Conservation (phyloP, 2,888 invertebrate species). For the Drosophila melanosoma region DNA sequence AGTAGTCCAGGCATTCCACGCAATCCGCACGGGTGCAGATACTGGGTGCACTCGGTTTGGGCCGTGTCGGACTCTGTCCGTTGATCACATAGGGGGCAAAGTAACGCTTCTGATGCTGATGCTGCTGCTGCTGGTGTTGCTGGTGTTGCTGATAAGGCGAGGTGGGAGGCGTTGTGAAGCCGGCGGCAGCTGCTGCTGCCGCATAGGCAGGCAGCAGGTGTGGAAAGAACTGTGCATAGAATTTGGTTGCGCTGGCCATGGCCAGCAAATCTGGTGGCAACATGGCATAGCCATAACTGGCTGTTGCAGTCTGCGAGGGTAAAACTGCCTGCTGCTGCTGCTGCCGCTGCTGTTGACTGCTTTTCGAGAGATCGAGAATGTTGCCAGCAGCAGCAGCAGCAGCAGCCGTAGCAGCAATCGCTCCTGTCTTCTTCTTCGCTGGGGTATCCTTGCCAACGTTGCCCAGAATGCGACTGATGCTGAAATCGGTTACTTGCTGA, state of each 20-base stretch:
- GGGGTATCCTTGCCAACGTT: slow-evolving; percentile 28
- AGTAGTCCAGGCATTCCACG: slow-evolving; percentile 75
- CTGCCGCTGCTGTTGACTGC: slow-evolving; percentile 32
- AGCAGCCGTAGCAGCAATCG: background rate
- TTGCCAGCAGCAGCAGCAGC: slow-evolving; percentile 17
- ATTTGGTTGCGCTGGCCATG: slow-evolving; percentile 82
- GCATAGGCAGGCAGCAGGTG: slow-evolving; percentile 80
- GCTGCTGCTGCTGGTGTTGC: slow-evolving; percentile 47
- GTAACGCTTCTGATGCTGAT: slow-evolving; percentile 66
- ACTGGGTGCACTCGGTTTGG: slow-evolving; percentile 34
- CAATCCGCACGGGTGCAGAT: slow-evolving; percentile 75
- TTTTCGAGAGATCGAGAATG: slow-evolving; percentile 83
- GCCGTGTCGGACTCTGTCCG: slow-evolving; percentile 38
- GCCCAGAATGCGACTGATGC: slow-evolving; percentile 81
- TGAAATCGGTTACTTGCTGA: slow-evolving; percentile 83
- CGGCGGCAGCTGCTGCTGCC: slow-evolving; percentile 73
- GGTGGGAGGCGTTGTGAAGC: slow-evolving; percentile 61
- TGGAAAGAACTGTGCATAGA: slow-evolving; percentile 83
- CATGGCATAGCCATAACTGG: slow-evolving; percentile 56
- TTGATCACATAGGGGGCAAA: slow-evolving; percentile 76
- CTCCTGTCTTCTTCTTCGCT: slow-evolving; percentile 29
- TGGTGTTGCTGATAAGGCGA: slow-evolving; percentile 67
- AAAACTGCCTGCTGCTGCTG: slow-evolving; percentile 7
- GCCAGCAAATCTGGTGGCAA: slow-evolving; percentile 77
- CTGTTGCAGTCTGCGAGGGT: slow-evolving; percentile 4